A percentile compares a stretch with the other conserved stretches of the same genome.
These are phyloP conservation scores for Melipona bicolor DNA, from an alignment of 2,888 invertebrate genomes.

Conservation along the genomic window DNA sequence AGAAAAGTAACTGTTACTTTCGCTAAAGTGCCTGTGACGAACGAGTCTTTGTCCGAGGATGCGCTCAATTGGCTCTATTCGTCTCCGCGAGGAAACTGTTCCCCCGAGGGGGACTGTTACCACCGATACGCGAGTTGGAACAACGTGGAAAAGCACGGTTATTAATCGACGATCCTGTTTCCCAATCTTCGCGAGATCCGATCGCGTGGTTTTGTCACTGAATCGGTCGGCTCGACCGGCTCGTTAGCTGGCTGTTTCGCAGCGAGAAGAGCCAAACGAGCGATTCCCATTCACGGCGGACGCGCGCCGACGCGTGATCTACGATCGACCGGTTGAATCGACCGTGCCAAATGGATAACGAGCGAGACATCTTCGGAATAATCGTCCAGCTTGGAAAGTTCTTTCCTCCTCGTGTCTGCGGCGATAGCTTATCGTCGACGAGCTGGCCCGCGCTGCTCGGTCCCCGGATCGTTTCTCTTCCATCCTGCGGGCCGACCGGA, in stretches of 20 bases:
- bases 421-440: not conserved
- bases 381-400: constrained; percentile 43
- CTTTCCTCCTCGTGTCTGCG: not conserved
- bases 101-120: not conserved
- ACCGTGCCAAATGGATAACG: constrained; percentile 43
- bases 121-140: not conserved
- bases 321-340: constrained; percentile 47
- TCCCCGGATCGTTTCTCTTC: constrained; percentile 35
- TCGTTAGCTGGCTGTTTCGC: constrained; percentile 35
- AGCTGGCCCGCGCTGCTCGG: too few relatives aligned
- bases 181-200: constrained; percentile 5
- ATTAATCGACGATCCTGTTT: not conserved
- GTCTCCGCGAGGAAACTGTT: too few relatives aligned
- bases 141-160: not conserved
- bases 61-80: not conserved
- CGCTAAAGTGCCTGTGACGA: constrained; percentile 22
- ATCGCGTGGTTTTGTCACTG: constrained; percentile 13
- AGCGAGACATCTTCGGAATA: constrained; percentile 38
- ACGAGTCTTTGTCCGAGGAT: constrained; percentile 25
- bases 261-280: not conserved
- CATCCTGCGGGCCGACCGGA: constrained; percentile 29
- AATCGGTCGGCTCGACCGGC: constrained; percentile 22
- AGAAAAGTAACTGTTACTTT: constrained; percentile 19
- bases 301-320: constrained; percentile 28
- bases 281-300: constrained; percentile 42